A percentile compares a stretch with the other conserved stretches of the same genome.
These are phyloP conservation scores for Fringilla coelebs DNA, from an alignment of 2,797 vertebrate genomes.

Conservation along the genomic window DNA sequence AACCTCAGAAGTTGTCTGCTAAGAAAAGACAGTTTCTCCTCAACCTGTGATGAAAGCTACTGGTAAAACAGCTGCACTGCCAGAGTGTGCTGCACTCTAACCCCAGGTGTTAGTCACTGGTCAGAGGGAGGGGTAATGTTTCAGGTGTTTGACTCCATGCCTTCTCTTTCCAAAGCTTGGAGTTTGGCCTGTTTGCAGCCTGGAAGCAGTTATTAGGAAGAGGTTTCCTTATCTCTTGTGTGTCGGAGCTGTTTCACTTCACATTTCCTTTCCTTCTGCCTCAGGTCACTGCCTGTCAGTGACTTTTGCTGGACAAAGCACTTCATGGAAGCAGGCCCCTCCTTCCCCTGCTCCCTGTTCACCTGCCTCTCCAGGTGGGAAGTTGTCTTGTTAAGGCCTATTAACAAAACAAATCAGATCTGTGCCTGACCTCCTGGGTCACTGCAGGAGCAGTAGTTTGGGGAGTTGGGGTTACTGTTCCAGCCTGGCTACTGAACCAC, in stretches of 20 bases:
- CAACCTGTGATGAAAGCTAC: neutral
- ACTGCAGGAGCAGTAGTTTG: neutral
- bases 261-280: neutral
- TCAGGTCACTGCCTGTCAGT: neutral
- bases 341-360: neutral
- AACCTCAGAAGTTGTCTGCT: neutral
- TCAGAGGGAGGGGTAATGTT: neutral
- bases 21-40: neutral
- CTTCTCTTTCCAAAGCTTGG: neutral
- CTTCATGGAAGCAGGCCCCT: neutral
- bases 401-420: neutral
- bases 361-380: neutral
- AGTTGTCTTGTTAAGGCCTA: rapidly evolving
- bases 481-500: neutral
- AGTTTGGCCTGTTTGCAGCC: neutral
- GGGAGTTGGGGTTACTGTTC: neutral
- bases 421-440: neutral
- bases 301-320: neutral
- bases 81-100: neutral
- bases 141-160: neutral
- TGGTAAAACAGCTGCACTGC: neutral
- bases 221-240: neutral
- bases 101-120: neutral
- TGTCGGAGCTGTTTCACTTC: neutral
- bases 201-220: neutral